Conservation (phyloP, 2,113 vertebrate genomes). For the Pleuronectes platessa region DNA sequence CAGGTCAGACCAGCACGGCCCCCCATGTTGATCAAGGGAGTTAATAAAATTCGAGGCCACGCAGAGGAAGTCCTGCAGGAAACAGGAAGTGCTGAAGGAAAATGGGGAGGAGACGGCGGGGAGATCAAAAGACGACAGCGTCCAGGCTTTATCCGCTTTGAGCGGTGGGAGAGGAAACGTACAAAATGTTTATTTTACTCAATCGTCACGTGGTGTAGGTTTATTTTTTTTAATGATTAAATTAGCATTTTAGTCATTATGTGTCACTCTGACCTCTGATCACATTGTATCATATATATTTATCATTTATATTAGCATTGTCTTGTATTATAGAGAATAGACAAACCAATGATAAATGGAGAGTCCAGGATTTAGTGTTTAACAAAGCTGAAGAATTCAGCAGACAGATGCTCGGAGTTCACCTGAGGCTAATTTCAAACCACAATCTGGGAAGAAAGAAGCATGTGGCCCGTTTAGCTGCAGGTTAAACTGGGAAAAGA, state of each 20-base stretch:
- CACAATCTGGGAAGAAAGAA: slow-evolving; percentile 1
- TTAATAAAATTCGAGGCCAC: slow-evolving; percentile 23
- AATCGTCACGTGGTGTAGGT: no score
- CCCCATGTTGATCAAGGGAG: slow-evolving; percentile 29
- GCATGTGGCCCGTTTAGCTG: slow-evolving; percentile 1
- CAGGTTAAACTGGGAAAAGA: neutral
- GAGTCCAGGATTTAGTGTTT: no score
- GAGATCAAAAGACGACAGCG: slow-evolving; percentile 21
- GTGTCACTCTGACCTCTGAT: no score
- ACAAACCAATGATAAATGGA: neutral
- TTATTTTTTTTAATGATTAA: no score
- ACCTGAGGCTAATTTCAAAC: slow-evolving; percentile 20
- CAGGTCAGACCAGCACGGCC: neutral
- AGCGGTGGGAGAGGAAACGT: no score
- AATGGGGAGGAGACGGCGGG: slow-evolving; percentile 1
- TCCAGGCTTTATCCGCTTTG: neutral
- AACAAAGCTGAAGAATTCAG: neutral
- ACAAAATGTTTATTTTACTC: neutral
- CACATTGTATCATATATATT: no score
- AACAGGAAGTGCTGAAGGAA: slow-evolving; percentile 65
- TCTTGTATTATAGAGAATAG: neutral
- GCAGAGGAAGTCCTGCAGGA: slow-evolving; percentile 62
- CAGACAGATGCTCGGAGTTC: slow-evolving; percentile 25
- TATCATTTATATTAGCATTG: neutral
- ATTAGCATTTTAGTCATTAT: no score